Conservation (phyloP, 2,888 invertebrate species). For the Gerris lacustris region DNA sequence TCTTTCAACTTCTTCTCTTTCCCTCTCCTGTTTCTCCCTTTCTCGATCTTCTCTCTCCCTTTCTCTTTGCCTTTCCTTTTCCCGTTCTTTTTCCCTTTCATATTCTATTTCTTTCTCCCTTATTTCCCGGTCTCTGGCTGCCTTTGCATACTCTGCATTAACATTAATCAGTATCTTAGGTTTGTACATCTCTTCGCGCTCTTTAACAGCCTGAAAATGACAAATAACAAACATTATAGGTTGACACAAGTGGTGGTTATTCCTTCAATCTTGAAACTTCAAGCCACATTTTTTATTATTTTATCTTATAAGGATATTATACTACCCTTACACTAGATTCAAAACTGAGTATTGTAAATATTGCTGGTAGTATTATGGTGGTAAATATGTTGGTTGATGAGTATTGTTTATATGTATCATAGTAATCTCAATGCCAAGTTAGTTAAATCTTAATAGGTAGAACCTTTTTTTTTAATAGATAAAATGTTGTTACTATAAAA, state of each 20-base stretch:
- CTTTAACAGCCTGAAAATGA: conserved; percentile 47
- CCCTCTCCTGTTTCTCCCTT: conserved; percentile 37
- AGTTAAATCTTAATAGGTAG: conserved; percentile 9
- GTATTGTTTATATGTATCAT: too few species aligned
- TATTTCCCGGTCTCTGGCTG: conserved; percentile 40
- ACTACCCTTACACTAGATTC: too few species aligned
- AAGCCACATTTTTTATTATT: too few species aligned
- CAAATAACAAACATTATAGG: too few species aligned
- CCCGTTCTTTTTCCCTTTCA: conserved; percentile 30
- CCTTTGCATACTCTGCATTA: conserved; percentile 37
- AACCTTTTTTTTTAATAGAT: background rate
- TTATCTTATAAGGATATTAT: too few species aligned
- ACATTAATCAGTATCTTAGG: conserved; percentile 63
- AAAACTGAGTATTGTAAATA: too few species aligned
- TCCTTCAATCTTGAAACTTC: too few species aligned
- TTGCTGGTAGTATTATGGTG: too few species aligned
- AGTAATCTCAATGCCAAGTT: background rate
- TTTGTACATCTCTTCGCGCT: conserved; percentile 69
- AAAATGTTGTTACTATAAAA: too few species aligned
- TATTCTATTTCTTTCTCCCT: conserved; percentile 41
- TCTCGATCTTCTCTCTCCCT: conserved; percentile 36
- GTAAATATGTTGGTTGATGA: too few species aligned
- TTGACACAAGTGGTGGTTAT: too few species aligned
- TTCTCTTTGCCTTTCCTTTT: conserved; percentile 35
- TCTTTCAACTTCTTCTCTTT: conserved; percentile 20